Base-by-base conservation (phyloP, 2,888 invertebrate species). In the Colletes collaris region DNA sequence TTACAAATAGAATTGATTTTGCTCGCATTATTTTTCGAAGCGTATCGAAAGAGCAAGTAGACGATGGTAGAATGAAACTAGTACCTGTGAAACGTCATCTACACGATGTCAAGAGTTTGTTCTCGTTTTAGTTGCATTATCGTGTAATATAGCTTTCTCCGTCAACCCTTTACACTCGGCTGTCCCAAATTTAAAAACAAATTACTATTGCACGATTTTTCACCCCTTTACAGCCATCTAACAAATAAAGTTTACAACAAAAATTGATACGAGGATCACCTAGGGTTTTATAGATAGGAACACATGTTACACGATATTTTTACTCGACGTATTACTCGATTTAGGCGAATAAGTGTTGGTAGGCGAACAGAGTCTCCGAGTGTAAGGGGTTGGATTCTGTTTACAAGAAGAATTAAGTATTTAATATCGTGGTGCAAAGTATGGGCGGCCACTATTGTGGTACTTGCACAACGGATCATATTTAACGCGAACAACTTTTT, bases 51-150 rank as follows among this genome's bases (percentile, higher is more conserved):
- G 11, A 49, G 16, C n/a, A 50, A 37, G 16, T 63, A 62, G 27
- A 53, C 44, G 53, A 19, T 50, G 16, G 46, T 67, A 68, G 50
- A 49, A 16, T 63, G 35, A 46, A 55, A 55, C 16, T 50, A 50
- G 76, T 76, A 76, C 78, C 78, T 69, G 76, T 78, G 55, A 50
- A 69, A 69, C 40, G 8, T 76, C 49, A 44, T 75, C 68, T 76
- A 78, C 68, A 50, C 40, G 49, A 64, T 60, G 35, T 76, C 53
- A 55, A 16, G 35, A 50, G 53, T 55, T 76, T 7, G 6, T 37
- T 37, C 8, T 46, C 55, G 4, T n/a, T 56, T 44, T 10, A 44
- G 40, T 19, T 11, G 46, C 46, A 40, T 3, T 53, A 19, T n/a
- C 49, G 11, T 68, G 58, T 53, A 19, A 63, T 62, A 62, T 16